Percentiles rank a stretch among this genome's conserved stretches.
Evolutionary conservation across 2,888 invertebrate genomes (phyloP).

Genomic region (Pelosia muscerda): DNA sequence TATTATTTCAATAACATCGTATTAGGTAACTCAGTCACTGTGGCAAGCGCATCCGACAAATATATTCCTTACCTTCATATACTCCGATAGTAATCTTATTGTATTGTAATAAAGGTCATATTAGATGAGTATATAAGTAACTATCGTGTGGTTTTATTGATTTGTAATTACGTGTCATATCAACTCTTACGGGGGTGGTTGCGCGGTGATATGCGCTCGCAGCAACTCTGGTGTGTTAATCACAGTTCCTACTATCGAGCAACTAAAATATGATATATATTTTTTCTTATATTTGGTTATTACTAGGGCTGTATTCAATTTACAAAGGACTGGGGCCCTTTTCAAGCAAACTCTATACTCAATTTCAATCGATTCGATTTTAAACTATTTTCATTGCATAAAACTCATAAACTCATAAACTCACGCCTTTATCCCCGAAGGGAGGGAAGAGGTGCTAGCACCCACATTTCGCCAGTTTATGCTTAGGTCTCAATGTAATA

Average conservation of each 20-base stretch:
- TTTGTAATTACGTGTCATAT: constrained; percentile 41
- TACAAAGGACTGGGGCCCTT: not conserved
- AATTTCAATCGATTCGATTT: too few relatives aligned
- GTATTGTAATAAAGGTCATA: constrained; percentile 26
- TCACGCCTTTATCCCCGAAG: too few relatives aligned
- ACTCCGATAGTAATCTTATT: constrained; percentile 13
- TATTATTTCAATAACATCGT: constrained; percentile 58
- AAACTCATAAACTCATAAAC: too few relatives aligned
- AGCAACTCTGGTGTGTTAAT: constrained; percentile 24
- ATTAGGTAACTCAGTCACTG: constrained; percentile 73
- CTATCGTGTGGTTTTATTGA: not conserved
- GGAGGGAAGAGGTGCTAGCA: too few relatives aligned
- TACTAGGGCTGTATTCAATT: too few relatives aligned
- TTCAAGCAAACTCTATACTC: not conserved
- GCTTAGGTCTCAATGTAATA: too few relatives aligned
- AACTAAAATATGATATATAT: constrained; percentile 10
- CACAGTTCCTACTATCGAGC: constrained; percentile 25
- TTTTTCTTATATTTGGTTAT: not conserved
- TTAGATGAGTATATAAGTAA: constrained; percentile 2
- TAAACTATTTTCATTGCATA: too few relatives aligned
- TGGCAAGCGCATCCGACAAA: constrained; percentile 52
- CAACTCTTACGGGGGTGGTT: constrained; percentile 25
- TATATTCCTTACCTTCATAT: constrained; percentile 4
- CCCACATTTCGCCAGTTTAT: too few relatives aligned
- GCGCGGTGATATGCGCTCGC: constrained; percentile 31